phyloP scores from a whole-genome alignment of 2,797 vertebrate species.

The Myripristis murdjan region DNA sequence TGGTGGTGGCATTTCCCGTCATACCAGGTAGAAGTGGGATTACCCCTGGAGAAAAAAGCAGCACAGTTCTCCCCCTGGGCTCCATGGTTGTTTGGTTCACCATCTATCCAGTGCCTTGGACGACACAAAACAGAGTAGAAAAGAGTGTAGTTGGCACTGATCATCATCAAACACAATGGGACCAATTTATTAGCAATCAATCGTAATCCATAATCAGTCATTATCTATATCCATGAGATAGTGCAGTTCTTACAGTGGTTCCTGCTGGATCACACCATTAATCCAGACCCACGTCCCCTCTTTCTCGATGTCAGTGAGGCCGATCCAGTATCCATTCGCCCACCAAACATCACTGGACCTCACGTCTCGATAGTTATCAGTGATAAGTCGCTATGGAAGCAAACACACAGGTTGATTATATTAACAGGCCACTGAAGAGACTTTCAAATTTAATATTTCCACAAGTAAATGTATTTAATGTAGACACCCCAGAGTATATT shows the following conservation, averaged over 20 bases:
- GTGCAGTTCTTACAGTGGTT: constrained; percentile 15
- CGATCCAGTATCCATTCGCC: constrained; percentile 67
- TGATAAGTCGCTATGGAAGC: constrained; percentile 47
- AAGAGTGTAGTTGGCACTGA: background rate
- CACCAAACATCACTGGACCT: background rate
- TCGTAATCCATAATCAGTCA: background rate
- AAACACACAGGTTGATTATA: background rate
- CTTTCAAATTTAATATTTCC: background rate
- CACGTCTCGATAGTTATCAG: background rate
- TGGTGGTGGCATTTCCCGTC: constrained; percentile 52
- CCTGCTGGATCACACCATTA: constrained; percentile 60
- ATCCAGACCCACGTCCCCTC: constrained; percentile 69
- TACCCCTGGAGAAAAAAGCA: constrained; percentile 5
- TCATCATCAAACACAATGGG: no score
- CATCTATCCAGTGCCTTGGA: constrained; percentile 64
- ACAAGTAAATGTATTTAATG: no score
- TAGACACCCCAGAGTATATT: no score
- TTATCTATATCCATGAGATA: background rate
- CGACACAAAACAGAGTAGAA: background rate
- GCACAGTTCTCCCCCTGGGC: constrained; percentile 53
- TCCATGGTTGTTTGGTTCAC: constrained; percentile 43
- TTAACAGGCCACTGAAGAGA: background rate
- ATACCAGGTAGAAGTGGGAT: constrained; percentile 38
- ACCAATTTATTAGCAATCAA: no score
- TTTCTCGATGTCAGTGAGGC: constrained; percentile 38